These are phyloP conservation scores for Phymastichus coffea DNA, from an alignment of 1,140 invertebrate species.

Conservation along the genomic window DNA sequence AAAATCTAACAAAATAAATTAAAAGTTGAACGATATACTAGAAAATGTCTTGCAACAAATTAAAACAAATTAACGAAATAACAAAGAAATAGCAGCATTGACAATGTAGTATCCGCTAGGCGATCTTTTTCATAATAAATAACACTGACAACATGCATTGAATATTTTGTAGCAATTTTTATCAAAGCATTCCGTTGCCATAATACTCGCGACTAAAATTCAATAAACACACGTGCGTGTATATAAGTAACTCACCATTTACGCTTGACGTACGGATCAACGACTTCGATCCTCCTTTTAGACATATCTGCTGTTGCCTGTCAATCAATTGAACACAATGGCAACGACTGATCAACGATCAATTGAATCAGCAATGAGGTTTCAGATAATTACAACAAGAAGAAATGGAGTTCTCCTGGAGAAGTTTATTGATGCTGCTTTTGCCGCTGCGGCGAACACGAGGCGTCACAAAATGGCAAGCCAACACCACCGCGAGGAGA, in stretches of 20 bases:
- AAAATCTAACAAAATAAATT: too few species aligned
- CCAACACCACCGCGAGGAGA: too few species aligned
- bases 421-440: constrained; percentile 12
- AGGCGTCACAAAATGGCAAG: constrained; percentile 56
- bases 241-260: constrained; percentile 63
- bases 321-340: background rate
- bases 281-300: constrained; percentile 79
- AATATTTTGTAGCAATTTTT: background rate
- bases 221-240: background rate
- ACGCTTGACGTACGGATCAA: constrained; percentile 77
- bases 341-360: background rate
- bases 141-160: background rate
- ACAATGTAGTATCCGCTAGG: background rate
- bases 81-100: background rate
- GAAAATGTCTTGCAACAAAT: too few species aligned
- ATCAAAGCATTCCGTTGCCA: background rate
- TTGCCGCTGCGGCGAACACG: constrained; percentile 38
- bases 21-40: too few species aligned
- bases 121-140: background rate
- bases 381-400: too few species aligned
- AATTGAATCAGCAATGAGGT: background rate
- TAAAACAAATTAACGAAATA: background rate
- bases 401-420: too few species aligned
- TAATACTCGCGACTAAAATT: background rate
- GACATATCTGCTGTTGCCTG: constrained; percentile 61